Evolutionary conservation across 2,888 invertebrate genomes (phyloP).

Genomic region (Melinaea menophilus): DNA sequence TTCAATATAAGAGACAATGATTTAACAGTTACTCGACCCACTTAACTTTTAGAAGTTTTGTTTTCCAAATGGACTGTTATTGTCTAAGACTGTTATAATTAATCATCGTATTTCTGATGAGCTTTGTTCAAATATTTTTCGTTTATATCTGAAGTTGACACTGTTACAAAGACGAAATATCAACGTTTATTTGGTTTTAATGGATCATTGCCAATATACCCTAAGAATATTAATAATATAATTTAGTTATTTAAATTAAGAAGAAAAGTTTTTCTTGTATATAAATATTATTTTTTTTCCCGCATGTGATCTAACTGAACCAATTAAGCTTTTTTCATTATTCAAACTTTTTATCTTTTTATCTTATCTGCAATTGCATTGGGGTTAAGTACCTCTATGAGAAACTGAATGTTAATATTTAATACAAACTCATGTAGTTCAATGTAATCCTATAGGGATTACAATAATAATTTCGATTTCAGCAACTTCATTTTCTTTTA

Average conservation of each 20-base stretch:
- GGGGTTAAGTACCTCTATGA: no score
- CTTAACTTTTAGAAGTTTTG: background rate
- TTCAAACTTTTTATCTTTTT: slow-evolving; percentile 19
- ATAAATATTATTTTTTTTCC: slow-evolving; percentile 20
- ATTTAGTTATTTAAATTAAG: slow-evolving; percentile 22
- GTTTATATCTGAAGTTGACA: no score
- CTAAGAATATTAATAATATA: background rate
- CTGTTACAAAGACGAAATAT: background rate
- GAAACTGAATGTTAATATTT: no score
- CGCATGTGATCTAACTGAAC: slow-evolving; percentile 16
- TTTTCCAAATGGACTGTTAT: background rate
- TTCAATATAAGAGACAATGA: background rate
- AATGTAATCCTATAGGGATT: no score
- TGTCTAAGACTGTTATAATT: background rate
- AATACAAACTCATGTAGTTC: no score
- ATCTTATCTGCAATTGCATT: no score
- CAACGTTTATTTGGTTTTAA: background rate
- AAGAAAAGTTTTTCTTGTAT: slow-evolving; percentile 20
- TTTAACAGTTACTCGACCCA: background rate
- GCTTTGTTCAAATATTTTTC: no score
- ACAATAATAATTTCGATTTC: no score
- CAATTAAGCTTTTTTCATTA: slow-evolving; percentile 20
- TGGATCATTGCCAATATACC: background rate
- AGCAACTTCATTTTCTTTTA: no score
- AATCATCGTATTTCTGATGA: slow-evolving; percentile 2